These are phyloP conservation scores for Brenthis hecate DNA, from an alignment of 2,888 invertebrate species.

Conservation along the genomic window DNA sequence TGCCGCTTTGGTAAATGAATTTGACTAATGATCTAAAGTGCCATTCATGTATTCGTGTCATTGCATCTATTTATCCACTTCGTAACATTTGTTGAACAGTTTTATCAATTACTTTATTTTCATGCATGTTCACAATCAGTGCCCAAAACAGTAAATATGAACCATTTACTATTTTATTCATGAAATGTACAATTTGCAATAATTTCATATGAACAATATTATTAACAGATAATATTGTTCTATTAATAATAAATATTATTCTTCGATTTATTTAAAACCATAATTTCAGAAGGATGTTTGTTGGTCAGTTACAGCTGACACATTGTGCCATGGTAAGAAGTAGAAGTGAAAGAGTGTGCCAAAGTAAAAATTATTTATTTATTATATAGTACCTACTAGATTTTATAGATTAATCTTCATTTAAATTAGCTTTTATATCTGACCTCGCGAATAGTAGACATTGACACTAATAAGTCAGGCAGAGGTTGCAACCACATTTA, in stretches of 20 bases:
- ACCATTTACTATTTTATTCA: background rate
- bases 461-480: conserved; percentile 33
- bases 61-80: background rate
- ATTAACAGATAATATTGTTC: too few species aligned
- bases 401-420: conserved; percentile 1
- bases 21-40: conserved; percentile 4
- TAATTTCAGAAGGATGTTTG: too few species aligned
- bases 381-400: background rate
- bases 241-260: too few species aligned
- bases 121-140: too few species aligned
- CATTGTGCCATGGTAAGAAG: too few species aligned
- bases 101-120: conserved; percentile 11
- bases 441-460: conserved; percentile 25
- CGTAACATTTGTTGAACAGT: conserved; percentile 11
- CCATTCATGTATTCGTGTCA: conserved; percentile 10
- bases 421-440: conserved; percentile 13
- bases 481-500: conserved; percentile 24
- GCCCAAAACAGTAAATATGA: too few species aligned
- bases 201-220: too few species aligned
- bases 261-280: too few species aligned
- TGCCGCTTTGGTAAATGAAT: background rate
- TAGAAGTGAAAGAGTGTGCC: too few species aligned
- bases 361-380: too few species aligned
- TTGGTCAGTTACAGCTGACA: too few species aligned
- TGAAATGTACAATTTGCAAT: too few species aligned